Evolutionary conservation across 2,797 vertebrate species (phyloP).

Genomic region (Sebastes vulpes): DNA sequence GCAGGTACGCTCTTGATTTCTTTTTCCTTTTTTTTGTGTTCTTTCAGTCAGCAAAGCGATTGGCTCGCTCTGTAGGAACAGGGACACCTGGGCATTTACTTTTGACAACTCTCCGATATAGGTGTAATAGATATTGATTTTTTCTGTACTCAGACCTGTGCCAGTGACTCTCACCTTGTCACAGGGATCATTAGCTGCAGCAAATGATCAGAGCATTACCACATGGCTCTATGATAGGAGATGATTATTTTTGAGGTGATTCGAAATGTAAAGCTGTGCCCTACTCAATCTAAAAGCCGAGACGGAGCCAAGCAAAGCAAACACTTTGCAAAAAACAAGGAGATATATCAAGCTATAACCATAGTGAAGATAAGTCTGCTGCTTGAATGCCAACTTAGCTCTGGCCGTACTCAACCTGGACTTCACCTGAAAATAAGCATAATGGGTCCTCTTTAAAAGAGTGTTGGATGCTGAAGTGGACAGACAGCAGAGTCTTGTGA

Average conservation of each 20-base stretch:
- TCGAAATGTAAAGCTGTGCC: conserved; percentile 12
- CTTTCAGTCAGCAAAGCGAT: conserved; percentile 58
- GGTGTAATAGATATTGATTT: conserved; percentile 86
- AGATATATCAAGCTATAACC: background rate
- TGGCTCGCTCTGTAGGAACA: conserved; percentile 59
- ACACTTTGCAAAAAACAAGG: background rate
- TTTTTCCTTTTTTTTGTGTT: conserved; percentile 29
- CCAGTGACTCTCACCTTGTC: conserved; percentile 75
- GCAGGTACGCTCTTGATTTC: conserved; percentile 32
- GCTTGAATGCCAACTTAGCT: background rate
- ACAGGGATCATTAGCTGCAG: conserved; percentile 73
- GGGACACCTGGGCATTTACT: conserved; percentile 68
- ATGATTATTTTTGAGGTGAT: conserved; percentile 41
- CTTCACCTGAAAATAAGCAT: too few species aligned
- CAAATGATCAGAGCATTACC: conserved; percentile 42
- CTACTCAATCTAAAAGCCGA: background rate
- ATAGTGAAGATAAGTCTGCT: background rate
- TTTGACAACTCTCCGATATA: conserved; percentile 79
- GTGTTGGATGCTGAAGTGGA: background rate
- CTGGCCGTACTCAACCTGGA: too few species aligned
- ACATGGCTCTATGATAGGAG: conserved; percentile 21
- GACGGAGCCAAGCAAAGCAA: background rate
- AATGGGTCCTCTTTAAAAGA: background rate
- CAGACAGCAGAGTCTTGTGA: too few species aligned
- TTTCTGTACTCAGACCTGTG: conserved; percentile 55